Percentiles rank a stretch among this genome's conserved stretches.
Evolutionary conservation across 2,888 invertebrate species (phyloP).

Genomic region (Deilephila porcellus): DNA sequence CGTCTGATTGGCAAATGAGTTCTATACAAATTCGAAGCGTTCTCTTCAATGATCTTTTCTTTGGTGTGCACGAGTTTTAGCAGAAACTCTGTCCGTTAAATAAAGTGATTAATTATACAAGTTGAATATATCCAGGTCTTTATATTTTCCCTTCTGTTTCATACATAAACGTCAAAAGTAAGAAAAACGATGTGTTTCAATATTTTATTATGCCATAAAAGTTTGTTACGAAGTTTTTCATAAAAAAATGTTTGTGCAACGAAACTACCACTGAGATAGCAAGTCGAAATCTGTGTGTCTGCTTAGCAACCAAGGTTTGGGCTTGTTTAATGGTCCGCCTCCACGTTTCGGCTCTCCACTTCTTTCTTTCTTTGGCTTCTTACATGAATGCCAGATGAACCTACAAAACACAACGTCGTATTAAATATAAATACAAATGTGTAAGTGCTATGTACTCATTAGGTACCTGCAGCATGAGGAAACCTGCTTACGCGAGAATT

Average conservation of each 20-base stretch:
- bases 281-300: constrained; percentile 78
- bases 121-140: too few relatives aligned
- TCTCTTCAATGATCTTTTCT: too few relatives aligned
- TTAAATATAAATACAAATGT: not conserved
- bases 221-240: not conserved
- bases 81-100: too few relatives aligned
- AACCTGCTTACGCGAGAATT: too few relatives aligned
- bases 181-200: not conserved
- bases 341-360: constrained; percentile 59
- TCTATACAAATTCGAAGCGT: too few relatives aligned
- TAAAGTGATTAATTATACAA: too few relatives aligned
- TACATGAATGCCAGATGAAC: constrained; percentile 79
- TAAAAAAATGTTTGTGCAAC: not conserved
- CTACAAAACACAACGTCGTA: constrained; percentile 47
- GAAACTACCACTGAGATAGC: constrained; percentile 72
- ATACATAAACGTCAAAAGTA: too few relatives aligned
- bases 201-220: constrained; percentile 10
- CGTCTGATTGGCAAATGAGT: too few relatives aligned
- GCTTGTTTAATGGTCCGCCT: constrained; percentile 70
- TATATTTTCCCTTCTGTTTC: too few relatives aligned
- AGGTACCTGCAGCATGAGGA: too few relatives aligned
- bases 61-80: too few relatives aligned
- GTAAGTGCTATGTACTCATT: not conserved
- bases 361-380: constrained; percentile 56
- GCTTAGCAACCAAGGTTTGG: constrained; percentile 78